Conservation (phyloP, 2,888 invertebrate genomes). For the Tetheella fluctuosa region DNA sequence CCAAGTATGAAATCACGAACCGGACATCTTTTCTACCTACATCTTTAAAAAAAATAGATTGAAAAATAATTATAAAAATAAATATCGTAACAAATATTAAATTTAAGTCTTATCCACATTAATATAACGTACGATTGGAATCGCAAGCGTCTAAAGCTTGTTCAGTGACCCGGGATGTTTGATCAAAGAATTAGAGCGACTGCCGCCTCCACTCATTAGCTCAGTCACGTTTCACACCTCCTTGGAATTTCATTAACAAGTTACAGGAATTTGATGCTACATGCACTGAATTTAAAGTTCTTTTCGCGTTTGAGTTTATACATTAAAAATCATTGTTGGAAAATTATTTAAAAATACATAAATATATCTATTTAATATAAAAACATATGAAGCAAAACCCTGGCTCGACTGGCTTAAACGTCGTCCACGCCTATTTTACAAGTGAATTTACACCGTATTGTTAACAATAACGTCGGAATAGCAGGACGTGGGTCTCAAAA, state of each 20-base stretch:
- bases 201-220: slow-evolving; percentile 67
- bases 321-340: slow-evolving; percentile 8
- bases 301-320: background rate
- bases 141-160: slow-evolving; percentile 43
- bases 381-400: no score
- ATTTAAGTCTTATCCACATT: slow-evolving; percentile 24
- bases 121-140: slow-evolving; percentile 25
- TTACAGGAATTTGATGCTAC: slow-evolving; percentile 25
- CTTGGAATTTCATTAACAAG: slow-evolving; percentile 40
- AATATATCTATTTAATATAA: no score
- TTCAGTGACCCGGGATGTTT: slow-evolving; percentile 76
- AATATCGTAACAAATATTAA: background rate
- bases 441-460: no score
- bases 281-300: slow-evolving; percentile 1
- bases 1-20: no score
- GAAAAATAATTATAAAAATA: background rate
- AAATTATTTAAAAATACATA: background rate
- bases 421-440: no score
- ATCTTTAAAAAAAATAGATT: no score
- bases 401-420: no score
- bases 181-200: slow-evolving; percentile 71
- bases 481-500: no score
- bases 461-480: no score
- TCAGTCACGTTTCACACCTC: slow-evolving; percentile 67
- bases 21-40: no score